Percentiles rank a stretch among this genome's conserved stretches.
phyloP scores from a whole-genome alignment of 2,797 vertebrate genomes.

The Oophaga sylvatica region DNA sequence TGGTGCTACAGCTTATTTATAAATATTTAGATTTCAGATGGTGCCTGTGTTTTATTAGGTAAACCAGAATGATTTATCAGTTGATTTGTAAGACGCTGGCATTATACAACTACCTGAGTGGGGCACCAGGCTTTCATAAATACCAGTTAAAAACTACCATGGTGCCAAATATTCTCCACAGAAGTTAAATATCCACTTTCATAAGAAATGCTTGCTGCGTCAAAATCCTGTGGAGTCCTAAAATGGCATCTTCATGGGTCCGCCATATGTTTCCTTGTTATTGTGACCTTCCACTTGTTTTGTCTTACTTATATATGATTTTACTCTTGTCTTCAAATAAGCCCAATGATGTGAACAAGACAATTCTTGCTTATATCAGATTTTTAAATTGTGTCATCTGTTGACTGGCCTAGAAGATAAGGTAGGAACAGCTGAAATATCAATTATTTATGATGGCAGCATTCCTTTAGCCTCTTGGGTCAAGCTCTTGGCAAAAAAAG shows the following conservation, averaged over 20 bases:
- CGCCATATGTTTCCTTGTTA: neutral
- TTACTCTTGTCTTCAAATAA: conserved; percentile 25
- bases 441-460: conserved; percentile 31
- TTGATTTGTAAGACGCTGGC: neutral
- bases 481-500: conserved; percentile 31
- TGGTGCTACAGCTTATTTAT: conserved; percentile 48
- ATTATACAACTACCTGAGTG: conserved; percentile 47
- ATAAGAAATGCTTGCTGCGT: neutral
- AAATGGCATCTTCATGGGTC: conserved; percentile 35
- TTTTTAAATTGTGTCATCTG: neutral
- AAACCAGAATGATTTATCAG: conserved; percentile 35
- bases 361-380: conserved; percentile 26
- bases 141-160: conserved; percentile 28
- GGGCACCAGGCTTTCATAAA: conserved; percentile 8
- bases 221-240: conserved; percentile 14
- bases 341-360: neutral
- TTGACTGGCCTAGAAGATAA: neutral
- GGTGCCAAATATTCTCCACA: conserved; percentile 46
- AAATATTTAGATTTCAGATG: conserved; percentile 51
- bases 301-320: neutral
- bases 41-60: conserved; percentile 56
- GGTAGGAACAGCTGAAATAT: conserved; percentile 41
- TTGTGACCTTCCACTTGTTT: neutral
- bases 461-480: conserved; percentile 30
- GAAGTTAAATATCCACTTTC: conserved; percentile 38